phyloP scores from a whole-genome alignment of 2,113 vertebrate genomes.

The Bucco capensis region DNA sequence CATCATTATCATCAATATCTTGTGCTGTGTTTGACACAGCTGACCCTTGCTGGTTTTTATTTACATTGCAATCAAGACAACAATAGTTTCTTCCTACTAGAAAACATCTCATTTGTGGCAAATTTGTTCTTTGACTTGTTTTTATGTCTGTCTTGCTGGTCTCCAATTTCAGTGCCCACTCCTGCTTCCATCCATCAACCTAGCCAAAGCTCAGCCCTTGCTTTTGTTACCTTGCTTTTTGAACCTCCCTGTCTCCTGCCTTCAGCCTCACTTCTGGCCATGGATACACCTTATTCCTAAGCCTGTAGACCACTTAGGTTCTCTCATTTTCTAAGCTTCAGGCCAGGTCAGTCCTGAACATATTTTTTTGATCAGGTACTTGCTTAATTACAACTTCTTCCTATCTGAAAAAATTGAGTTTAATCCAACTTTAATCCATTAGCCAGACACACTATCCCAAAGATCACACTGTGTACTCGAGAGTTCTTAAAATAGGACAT shows the following conservation, averaged over 20 bases:
- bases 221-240: not conserved
- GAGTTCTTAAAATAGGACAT: not conserved
- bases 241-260: not conserved
- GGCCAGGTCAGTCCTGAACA: not conserved
- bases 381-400: not conserved
- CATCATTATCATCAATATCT: not conserved
- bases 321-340: not conserved
- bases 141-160: not conserved
- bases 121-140: accelerated
- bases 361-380: not conserved
- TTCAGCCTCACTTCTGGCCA: not conserved
- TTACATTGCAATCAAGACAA: not conserved
- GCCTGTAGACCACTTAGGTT: not conserved
- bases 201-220: not conserved
- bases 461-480: not conserved
- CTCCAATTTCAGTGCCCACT: not conserved
- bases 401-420: not conserved
- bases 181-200: not conserved
- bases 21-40: not conserved
- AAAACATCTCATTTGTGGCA: not conserved
- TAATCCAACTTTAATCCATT: not conserved
- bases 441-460: not conserved
- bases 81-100: not conserved
- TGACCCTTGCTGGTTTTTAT: not conserved
- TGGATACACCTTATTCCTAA: not conserved